Evolutionary conservation across 92 coral and sea anemone genomes (phyloP).

Genomic region (Epizoanthus stellaris): DNA sequence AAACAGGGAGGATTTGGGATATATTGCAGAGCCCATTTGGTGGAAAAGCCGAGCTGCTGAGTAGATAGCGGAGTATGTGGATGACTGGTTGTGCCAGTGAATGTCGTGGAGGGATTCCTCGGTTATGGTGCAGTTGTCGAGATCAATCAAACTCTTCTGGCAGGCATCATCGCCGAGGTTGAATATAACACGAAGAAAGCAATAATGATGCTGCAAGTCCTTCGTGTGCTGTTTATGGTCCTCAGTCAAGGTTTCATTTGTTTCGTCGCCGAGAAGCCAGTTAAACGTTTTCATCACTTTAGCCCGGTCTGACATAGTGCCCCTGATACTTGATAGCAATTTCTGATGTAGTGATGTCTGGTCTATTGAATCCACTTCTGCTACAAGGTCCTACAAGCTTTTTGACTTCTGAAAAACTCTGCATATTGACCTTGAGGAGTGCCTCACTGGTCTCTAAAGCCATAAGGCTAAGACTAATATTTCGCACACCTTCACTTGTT

Average conservation of each 20-base stretch:
- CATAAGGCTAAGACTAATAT: conserved; percentile 14
- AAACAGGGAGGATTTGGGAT: conserved; percentile 28
- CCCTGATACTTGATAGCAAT: not conserved
- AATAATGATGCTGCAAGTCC: conserved; percentile 19
- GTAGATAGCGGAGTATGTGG: conserved; percentile 31
- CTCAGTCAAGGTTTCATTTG: not conserved
- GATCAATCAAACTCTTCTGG: conserved; percentile 30
- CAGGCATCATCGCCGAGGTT: conserved; percentile 1
- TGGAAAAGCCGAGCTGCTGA: conserved; percentile 33
- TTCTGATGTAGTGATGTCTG: too few species aligned
- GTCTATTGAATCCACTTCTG: not conserved
- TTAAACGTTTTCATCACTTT: not conserved
- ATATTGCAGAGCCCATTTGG: conserved; percentile 33
- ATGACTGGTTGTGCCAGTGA: conserved; percentile 19
- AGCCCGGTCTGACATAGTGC: not conserved
- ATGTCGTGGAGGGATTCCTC: conserved; percentile 15
- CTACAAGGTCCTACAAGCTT: not conserved
- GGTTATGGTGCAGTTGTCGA: conserved; percentile 27
- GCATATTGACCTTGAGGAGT: conserved; percentile 1
- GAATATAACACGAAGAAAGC: conserved; percentile 4
- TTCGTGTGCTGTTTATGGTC: not conserved
- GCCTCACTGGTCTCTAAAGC: not conserved
- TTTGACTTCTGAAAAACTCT: not conserved
- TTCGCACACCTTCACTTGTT: conserved; percentile 12
- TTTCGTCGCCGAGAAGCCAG: not conserved